phyloP scores from a whole-genome alignment of 1,140 invertebrate species.

The Macrobrachium rosenbergii region DNA sequence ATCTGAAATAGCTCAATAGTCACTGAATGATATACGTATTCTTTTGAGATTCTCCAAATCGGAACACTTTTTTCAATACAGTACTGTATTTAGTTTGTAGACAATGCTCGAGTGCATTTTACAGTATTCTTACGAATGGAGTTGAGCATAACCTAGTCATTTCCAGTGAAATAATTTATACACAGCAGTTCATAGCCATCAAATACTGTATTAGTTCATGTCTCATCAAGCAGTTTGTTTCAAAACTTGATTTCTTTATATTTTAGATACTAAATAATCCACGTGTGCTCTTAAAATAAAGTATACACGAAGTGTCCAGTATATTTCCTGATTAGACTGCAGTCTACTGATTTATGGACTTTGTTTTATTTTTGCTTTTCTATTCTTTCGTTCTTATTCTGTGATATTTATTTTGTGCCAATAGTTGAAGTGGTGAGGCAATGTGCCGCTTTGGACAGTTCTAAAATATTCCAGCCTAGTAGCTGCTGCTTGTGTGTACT shows the following conservation, averaged over 20 bases:
- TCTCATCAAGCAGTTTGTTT: too few relatives aligned
- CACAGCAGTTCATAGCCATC: constrained; percentile 21
- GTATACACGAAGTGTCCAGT: constrained; percentile 30
- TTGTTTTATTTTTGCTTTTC: constrained; percentile 14
- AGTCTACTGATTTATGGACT: neutral
- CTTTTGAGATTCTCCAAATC: constrained; percentile 19
- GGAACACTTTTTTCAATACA: neutral
- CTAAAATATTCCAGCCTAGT: constrained; percentile 59
- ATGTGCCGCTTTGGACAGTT: constrained; percentile 57
- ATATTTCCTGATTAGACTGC: constrained; percentile 26
- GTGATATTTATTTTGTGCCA: constrained; percentile 64
- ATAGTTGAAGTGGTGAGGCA: constrained; percentile 55
- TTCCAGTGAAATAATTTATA: constrained; percentile 28
- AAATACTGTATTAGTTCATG: too few relatives aligned
- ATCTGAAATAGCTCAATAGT: constrained; percentile 30
- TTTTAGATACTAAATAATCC: too few relatives aligned
- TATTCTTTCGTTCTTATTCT: constrained; percentile 54
- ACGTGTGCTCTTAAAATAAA: too few relatives aligned
- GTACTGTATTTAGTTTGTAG: constrained; percentile 38
- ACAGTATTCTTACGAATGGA: constrained; percentile 39
- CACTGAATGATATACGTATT: constrained; percentile 33
- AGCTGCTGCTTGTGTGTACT: constrained; percentile 58
- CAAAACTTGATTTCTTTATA: too few relatives aligned
- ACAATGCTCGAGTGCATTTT: constrained; percentile 28
- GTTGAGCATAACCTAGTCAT: constrained; percentile 49